A percentile compares a stretch with the other conserved stretches of the same genome.
Evolutionary conservation across 2,113 vertebrate genomes (phyloP).

Genomic region (Xiphorhynchus elegans): DNA sequence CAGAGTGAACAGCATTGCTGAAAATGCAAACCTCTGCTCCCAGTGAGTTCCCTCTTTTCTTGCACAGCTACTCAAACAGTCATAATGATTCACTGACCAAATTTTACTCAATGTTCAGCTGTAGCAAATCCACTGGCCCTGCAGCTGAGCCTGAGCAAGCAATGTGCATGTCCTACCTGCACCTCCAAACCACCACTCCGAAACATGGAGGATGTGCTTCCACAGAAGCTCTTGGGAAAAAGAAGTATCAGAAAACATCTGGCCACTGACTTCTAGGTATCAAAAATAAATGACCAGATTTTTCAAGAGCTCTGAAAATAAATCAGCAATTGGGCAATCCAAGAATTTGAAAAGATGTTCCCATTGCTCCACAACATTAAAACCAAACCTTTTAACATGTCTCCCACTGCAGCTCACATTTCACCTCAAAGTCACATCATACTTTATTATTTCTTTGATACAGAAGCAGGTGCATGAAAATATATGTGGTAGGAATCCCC

Average conservation of each 20-base stretch:
- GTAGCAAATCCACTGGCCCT: background rate
- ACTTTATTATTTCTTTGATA: background rate
- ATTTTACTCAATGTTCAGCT: background rate
- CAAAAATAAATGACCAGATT: background rate
- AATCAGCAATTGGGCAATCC: background rate
- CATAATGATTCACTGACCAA: background rate
- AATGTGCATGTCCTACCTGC: background rate
- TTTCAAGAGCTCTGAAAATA: background rate
- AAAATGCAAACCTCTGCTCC: background rate
- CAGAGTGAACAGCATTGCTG: background rate
- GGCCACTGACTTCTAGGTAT: background rate
- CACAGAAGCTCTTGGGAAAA: background rate
- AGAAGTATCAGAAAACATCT: background rate
- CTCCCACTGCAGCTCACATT: background rate
- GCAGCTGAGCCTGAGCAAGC: background rate
- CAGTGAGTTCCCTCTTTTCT: background rate
- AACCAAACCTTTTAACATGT: background rate
- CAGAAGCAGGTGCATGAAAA: background rate
- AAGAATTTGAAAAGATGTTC: background rate
- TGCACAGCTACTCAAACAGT: background rate
- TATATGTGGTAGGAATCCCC: background rate
- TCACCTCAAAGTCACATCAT: background rate
- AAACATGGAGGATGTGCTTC: accelerated
- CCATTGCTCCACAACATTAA: background rate
- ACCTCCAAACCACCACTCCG: background rate